Conservation (phyloP, 1,140 invertebrate genomes). For the Saxidomus purpurata region DNA sequence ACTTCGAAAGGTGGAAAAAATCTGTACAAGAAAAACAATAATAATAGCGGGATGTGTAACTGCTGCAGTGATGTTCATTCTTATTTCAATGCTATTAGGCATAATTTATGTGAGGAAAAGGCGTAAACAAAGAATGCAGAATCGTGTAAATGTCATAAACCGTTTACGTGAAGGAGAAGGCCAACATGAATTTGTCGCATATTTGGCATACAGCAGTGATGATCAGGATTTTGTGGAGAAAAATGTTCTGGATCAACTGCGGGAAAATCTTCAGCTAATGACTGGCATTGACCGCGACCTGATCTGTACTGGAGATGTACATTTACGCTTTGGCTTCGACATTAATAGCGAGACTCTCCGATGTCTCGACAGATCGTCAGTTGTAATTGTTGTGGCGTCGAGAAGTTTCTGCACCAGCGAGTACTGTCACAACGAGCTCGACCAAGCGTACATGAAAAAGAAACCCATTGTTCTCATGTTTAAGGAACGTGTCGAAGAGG, state of each 20-base stretch:
- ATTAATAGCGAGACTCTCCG: background rate
- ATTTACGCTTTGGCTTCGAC: slow-evolving; percentile 16
- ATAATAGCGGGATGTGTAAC: background rate
- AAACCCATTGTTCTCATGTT: slow-evolving; percentile 16
- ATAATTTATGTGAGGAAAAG: background rate
- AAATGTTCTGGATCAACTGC: background rate
- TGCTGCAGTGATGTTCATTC: background rate
- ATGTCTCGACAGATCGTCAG: background rate
- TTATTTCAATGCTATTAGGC: background rate
- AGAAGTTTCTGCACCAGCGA: background rate
- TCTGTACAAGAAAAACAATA: slow-evolving; percentile 8
- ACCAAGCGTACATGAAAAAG: background rate
- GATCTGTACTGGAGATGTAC: background rate
- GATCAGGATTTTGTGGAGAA: background rate
- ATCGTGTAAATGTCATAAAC: background rate
- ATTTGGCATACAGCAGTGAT: slow-evolving; percentile 3
- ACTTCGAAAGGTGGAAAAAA: background rate
- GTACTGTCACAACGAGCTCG: background rate
- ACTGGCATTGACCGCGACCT: background rate
- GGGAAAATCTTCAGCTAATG: background rate
- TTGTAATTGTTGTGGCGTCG: background rate
- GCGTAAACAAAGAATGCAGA: background rate
- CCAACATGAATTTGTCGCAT: background rate
- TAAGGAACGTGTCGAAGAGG: slow-evolving; percentile 8
- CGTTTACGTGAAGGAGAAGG: background rate